These are phyloP conservation scores for Azemiops feae DNA, from an alignment of 2,113 vertebrate genomes.

Conservation along the genomic window DNA sequence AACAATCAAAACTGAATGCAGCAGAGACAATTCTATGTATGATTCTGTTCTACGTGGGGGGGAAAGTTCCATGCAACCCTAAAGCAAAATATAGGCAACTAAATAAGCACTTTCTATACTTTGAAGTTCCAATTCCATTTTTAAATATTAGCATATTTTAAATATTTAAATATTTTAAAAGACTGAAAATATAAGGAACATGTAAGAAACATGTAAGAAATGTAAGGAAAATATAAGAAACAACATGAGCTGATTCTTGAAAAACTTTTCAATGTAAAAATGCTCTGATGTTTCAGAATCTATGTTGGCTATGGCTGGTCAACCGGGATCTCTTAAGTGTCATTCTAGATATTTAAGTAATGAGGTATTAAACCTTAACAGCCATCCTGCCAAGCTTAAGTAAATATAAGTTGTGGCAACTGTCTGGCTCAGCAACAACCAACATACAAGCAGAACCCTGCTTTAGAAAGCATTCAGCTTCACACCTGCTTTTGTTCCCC, in stretches of 20 bases:
- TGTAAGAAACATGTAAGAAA: background rate
- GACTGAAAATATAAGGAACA: background rate
- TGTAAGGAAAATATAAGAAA: background rate
- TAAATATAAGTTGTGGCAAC: background rate
- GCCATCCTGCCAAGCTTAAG: background rate
- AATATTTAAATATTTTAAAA: background rate
- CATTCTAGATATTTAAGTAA: background rate
- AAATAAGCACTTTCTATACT: background rate
- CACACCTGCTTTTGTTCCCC: constrained; percentile 4
- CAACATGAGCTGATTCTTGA: background rate
- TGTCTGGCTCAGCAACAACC: background rate
- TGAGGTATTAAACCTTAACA: background rate
- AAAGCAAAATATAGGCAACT: background rate
- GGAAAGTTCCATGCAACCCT: background rate
- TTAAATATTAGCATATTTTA: background rate
- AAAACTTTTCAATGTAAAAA: background rate
- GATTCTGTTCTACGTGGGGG: background rate
- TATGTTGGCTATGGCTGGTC: background rate
- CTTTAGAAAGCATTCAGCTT: background rate
- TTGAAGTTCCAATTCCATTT: background rate
- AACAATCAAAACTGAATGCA: background rate
- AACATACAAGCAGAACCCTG: background rate
- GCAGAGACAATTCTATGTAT: background rate
- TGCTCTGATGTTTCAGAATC: background rate
- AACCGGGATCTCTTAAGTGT: background rate